Base-by-base conservation (phyloP, 1,140 invertebrate genomes). In the Leptoteleia sp. region DNA sequence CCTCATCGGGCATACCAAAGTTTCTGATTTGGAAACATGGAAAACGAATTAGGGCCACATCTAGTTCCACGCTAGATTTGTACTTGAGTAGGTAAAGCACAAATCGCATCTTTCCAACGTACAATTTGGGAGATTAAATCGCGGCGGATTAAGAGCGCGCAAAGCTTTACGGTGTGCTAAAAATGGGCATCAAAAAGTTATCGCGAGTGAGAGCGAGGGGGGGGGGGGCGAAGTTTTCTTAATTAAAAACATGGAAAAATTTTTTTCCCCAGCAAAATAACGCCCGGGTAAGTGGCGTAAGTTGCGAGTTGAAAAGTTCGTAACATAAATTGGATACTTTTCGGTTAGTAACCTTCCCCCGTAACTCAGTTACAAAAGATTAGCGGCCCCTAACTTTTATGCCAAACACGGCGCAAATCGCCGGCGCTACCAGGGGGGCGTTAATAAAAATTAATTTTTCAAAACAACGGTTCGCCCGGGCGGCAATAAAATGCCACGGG, bases 341-440 rank as follows among this genome's bases (percentile, higher is more conserved):
- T 68, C 50, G 64, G 64, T 57, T 55, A 17, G 50, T 29, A 55
- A 35, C 17, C 50, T 55, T 31, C 4, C 3, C 3, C 4, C 27
- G 33, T 70, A 70, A 70, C 65, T 70, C 38, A 59, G 43, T 70
- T 57, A 37, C 33, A 27, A 70, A 70, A 70, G 65, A 70, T 70
- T 70, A 57, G 43, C 54, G 38, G 43, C 37, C 35, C 13, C 29
- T 29, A 50, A 67, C 37, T 67, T 64, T 67, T 15, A 29, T 43
- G 48, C 43, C 22, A 62, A 43, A 62, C 45, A 37, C 29, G 13
- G n/a, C n/a, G 43, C 31, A 27, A 62, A 62, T 61, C 13, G 27
- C n/a, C n/a, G n/a, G n/a, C n/a, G n/a, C n/a, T n/a, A n/a, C n/a
- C n/a, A n/a, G n/a, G 7, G 17, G 22, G n/a, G 13, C 19, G 38